These are phyloP conservation scores for Apis laboriosa DNA, from an alignment of 1,140 invertebrate species.

Conservation along the genomic window DNA sequence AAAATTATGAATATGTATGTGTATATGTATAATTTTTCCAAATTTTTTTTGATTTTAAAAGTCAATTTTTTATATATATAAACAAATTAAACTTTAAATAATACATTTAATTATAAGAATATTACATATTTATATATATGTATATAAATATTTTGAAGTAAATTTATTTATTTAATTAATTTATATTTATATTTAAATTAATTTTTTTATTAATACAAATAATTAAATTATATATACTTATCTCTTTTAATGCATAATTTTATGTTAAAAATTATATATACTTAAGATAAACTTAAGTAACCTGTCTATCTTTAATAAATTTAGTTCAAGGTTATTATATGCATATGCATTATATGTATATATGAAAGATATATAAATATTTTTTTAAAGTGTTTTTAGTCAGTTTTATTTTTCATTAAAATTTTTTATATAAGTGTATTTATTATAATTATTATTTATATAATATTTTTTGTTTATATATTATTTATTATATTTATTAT, in stretches of 20 bases:
- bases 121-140: not conserved
- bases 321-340: slow-evolving; percentile 34
- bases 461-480: not conserved
- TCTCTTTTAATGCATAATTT: not conserved
- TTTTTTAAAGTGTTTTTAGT: slow-evolving; percentile 7
- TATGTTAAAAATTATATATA: not conserved
- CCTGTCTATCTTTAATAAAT: slow-evolving; percentile 44
- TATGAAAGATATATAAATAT: slow-evolving; percentile 21
- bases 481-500: too few relatives aligned
- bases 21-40: too few relatives aligned
- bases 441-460: not conserved
- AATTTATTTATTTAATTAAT: not conserved
- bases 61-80: too few relatives aligned
- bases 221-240: not conserved
- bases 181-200: not conserved
- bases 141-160: not conserved
- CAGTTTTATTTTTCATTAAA: not conserved
- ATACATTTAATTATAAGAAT: not conserved
- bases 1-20: not conserved
- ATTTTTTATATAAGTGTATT: not conserved
- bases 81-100: not conserved
- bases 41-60: not conserved
- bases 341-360: slow-evolving; percentile 9
- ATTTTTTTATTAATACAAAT: not conserved
- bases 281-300: slow-evolving; percentile 25